Evolutionary conservation across 2,797 vertebrate species (phyloP), one percentile per base, ranked within the genome.

Genomic region (Thripadectes ignobilis): DNA sequence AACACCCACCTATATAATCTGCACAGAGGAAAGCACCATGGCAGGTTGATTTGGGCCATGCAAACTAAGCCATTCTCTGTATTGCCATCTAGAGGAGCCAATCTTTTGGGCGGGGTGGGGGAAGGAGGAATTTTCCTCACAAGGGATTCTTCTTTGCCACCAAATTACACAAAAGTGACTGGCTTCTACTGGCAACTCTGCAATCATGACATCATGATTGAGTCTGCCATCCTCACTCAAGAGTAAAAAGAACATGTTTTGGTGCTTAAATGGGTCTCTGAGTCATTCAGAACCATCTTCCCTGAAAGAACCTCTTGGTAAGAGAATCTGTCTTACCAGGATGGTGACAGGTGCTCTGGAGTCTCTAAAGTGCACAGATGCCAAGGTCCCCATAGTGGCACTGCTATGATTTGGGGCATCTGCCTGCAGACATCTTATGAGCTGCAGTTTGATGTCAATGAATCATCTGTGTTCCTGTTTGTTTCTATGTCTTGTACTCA

Each of bases 221-320:
- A 87, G 58, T 68, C 62, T 93, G 58, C 7, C 58, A 65, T 8
- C 20, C 36, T 77, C 39, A 62, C 22, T 67, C 57, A 51, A 51
- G 71, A 73, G n/a, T 23, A 38, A 83, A 88, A 91, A 46, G 32
- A 77, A 66, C 29, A 34, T 0, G 2, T 74, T 84, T 71, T 48
- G 32, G 38, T 52, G 10, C 41, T 69, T 84, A 67, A 67, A 80
- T 0, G 0, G 23, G 27, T 71, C n/a, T 91, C 57, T 78, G 77
- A 84, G 62, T 92, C 69, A 77, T 48, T 43, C 43, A 62, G 73
- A 90, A 73, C 66, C 38, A n/a, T 74, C 20, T 61, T 80, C 51
- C 57, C 41, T 74, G 57, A 84, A 73, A 74, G 29, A 85, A 75
- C 2, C 24, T 48, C 12, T 30, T 54, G 32, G 26, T 61, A 52